Conservation (phyloP, 2,888 invertebrate genomes). For the Diaprepes abbreviatus region DNA sequence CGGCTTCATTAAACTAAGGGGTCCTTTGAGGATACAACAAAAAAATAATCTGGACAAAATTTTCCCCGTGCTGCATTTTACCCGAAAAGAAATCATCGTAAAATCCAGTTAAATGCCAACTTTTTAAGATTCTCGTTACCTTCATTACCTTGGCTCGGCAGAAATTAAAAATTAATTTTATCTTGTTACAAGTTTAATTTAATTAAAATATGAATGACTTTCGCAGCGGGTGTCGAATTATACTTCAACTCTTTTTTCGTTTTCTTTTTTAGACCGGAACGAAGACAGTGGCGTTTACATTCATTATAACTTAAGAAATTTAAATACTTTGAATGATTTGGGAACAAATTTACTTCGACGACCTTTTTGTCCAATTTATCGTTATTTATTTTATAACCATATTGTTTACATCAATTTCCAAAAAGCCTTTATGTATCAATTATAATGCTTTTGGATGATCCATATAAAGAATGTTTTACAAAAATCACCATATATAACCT, state of each 20-base stretch:
- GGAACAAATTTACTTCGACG: too few species aligned
- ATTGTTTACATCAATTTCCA: too few species aligned
- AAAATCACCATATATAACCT: too few species aligned
- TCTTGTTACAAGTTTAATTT: constrained; percentile 68
- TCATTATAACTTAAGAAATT: not conserved
- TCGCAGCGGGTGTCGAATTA: constrained; percentile 63
- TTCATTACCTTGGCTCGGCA: constrained; percentile 62
- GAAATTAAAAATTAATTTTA: constrained; percentile 69
- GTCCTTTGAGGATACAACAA: constrained; percentile 64
- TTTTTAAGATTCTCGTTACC: constrained; percentile 59
- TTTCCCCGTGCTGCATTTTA: constrained; percentile 60
- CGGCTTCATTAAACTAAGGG: constrained; percentile 66
- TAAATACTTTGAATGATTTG: too few species aligned
- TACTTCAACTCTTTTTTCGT: constrained; percentile 55
- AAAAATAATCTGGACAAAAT: constrained; percentile 68
- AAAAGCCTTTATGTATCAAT: too few species aligned
- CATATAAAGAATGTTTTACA: too few species aligned
- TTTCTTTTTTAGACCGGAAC: constrained; percentile 48
- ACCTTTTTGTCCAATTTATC: too few species aligned
- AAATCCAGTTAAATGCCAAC: constrained; percentile 59
- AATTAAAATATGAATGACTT: constrained; percentile 64
- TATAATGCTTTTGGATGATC: too few species aligned
- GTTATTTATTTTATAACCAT: too few species aligned
- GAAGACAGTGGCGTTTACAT: constrained; percentile 42
- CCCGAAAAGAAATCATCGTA: constrained; percentile 61